These are phyloP conservation scores for Lota lota DNA, from an alignment of 2,113 vertebrate species.

Conservation along the genomic window DNA sequence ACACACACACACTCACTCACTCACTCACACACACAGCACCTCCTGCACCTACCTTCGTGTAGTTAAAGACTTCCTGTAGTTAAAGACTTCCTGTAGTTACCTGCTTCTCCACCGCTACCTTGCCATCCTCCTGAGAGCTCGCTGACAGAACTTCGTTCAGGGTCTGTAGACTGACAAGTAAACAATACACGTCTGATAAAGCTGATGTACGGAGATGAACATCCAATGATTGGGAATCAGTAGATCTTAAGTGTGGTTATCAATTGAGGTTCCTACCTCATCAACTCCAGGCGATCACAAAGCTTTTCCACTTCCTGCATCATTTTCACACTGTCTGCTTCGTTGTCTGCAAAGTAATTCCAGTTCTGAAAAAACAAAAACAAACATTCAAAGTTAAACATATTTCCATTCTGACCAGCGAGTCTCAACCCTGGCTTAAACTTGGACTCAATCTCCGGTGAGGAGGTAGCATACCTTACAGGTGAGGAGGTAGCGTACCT, in stretches of 20 bases:
- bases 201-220: too few relatives aligned
- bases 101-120: conserved; percentile 89
- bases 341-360: conserved; percentile 93
- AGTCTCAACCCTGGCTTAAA: too few relatives aligned
- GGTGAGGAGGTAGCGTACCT: neutral
- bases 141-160: conserved; percentile 89
- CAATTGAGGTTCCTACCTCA: conserved; percentile 72
- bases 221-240: too few relatives aligned
- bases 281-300: conserved; percentile 91
- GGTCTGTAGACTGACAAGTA: conserved; percentile 84
- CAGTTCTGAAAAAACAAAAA: conserved; percentile 78
- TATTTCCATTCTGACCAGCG: too few relatives aligned
- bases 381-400: neutral
- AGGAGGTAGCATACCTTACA: too few relatives aligned
- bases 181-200: neutral
- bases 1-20: neutral
- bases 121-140: conserved; percentile 86
- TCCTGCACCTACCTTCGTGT: too few relatives aligned
- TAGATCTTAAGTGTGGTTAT: neutral
- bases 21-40: too few relatives aligned
- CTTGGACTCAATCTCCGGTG: too few relatives aligned
- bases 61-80: neutral
- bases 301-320: conserved; percentile 99
- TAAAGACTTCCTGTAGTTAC: conserved; percentile 56
- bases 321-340: conserved; percentile 92